These are phyloP conservation scores for Eubucco bourcierii DNA, from an alignment of 2,113 vertebrate genomes.

Conservation along the genomic window DNA sequence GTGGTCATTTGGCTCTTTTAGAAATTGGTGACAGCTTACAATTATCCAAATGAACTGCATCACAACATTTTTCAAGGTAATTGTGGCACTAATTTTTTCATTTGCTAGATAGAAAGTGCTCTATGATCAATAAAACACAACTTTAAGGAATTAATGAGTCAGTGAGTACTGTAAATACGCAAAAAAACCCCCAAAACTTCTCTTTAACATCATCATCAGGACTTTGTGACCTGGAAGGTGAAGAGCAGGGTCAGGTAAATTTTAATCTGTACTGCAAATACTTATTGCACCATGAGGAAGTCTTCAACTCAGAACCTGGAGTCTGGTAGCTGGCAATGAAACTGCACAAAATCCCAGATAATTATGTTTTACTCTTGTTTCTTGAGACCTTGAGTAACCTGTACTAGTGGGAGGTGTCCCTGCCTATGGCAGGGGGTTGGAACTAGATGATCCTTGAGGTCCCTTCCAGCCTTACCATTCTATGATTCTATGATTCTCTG, in stretches of 20 bases:
- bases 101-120: background rate
- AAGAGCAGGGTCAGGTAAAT: background rate
- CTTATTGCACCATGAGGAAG: accelerated
- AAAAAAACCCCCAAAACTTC: background rate
- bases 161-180: background rate
- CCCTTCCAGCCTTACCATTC: no score
- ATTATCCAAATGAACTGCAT: slow-evolving; percentile 6
- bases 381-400: no score
- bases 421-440: no score
- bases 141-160: slow-evolving; percentile 14
- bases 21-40: background rate
- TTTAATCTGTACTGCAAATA: background rate
- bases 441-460: no score
- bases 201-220: background rate
- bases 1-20: slow-evolving; percentile 42
- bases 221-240: background rate
- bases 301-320: background rate
- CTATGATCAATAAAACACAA: background rate
- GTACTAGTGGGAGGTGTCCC: no score
- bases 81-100: background rate
- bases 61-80: slow-evolving; percentile 35
- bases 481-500: no score
- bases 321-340: background rate
- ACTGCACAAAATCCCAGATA: background rate
- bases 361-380: background rate